Base-by-base conservation (phyloP, 1,140 invertebrate species). In the Neodiprion fabricii region DNA sequence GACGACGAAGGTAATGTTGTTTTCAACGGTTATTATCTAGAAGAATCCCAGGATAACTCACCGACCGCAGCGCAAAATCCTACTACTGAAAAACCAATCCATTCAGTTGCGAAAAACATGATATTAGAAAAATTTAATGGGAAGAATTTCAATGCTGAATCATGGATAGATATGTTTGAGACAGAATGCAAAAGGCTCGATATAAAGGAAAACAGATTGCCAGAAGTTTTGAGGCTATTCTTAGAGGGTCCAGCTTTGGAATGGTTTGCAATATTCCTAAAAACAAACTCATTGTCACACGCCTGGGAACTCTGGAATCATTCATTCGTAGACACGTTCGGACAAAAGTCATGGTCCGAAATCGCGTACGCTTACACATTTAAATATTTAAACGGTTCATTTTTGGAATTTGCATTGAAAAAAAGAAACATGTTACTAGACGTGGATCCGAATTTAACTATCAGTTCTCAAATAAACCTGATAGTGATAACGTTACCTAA, bases 381-480 rank as follows among this genome's bases (percentile, higher is more conserved):
- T 70, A 74, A 67, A 69, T 77, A 72, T 70, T 40, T 67, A 50
- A 71, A 74, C 47, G 75, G 75, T 9, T 72, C 69, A 4, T 69
- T 76, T 21, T 49, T 76, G 17, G 72, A 76, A 1, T 76, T 68
- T 68, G 75, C 75, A 12, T 21, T 74, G 49, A 76, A 72, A 53
- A 76, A 76, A 23, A 74, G 65, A 70, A 74, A 72, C 61, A 12
- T 77, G 7, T 70, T 77, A 21, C 10, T 77, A 69, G 73, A 74
- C 11, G 61, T 70, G 21, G 73, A 74, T 48, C 47, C 65, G 8
- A 49, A 69, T 7, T 65, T 72, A 69, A 47, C 70, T 1, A 65
- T 65, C 21, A 72, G 67, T 53, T 65, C 75, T 17, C 73, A 74
- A 61, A 74, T 76, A 53, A 72, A 74, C 23, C 66, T 77, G 48